A percentile compares a stretch with the other conserved stretches of the same genome.
Conservation (phyloP, 2,797 vertebrate species). For the Girardinus metallicus region DNA sequence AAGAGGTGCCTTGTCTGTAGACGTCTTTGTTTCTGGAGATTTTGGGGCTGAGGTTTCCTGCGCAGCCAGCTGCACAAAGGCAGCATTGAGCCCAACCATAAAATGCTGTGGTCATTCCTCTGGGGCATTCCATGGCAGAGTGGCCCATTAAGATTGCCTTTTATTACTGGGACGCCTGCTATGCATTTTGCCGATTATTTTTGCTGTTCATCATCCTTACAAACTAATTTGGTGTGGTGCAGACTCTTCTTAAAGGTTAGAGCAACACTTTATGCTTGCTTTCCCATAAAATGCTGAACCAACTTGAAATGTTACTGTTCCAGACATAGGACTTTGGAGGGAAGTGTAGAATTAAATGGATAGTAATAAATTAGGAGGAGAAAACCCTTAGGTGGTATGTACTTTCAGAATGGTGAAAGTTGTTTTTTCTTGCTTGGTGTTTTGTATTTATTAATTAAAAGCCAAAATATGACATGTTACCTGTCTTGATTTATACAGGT, state of each 20-base stretch:
- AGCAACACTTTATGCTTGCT: background rate
- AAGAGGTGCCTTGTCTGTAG: slow-evolving; percentile 52
- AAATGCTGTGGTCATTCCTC: slow-evolving; percentile 68
- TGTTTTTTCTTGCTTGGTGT: background rate
- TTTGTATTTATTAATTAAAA: background rate
- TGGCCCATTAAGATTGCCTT: slow-evolving; percentile 42
- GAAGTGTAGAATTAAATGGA: background rate
- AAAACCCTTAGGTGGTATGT: background rate
- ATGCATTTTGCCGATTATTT: slow-evolving; percentile 45
- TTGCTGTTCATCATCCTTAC: slow-evolving; percentile 46
- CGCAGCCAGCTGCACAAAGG: slow-evolving; percentile 72
- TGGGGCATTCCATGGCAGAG: slow-evolving; percentile 61
- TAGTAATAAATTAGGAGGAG: background rate
- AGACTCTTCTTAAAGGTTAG: background rate
- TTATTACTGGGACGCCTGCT: slow-evolving; percentile 45
- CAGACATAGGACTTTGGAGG: background rate
- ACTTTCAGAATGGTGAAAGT: background rate
- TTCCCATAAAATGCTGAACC: no score
- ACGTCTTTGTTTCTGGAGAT: slow-evolving; percentile 59
- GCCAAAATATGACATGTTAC: background rate
- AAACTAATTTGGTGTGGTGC: background rate
- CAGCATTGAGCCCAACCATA: slow-evolving; percentile 66
- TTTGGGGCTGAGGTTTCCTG: slow-evolving; percentile 64
- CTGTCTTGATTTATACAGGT: background rate
- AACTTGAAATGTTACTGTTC: background rate